Evolutionary conservation across 2,888 invertebrate genomes (phyloP).

Genomic region (Coremacera marginata): DNA sequence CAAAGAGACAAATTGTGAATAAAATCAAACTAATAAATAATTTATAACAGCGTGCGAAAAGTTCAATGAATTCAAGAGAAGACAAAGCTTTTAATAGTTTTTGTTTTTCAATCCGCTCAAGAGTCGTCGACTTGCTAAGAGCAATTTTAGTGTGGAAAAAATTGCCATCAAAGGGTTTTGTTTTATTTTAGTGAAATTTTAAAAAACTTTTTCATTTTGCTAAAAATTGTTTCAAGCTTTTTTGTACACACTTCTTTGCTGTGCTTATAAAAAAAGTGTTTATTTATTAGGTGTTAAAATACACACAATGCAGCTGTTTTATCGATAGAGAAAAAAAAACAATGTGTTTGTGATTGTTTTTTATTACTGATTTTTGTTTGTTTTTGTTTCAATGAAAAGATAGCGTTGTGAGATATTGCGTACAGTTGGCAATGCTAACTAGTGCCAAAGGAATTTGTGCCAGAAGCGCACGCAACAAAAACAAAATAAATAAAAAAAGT

Average conservation of each 20-base stretch:
- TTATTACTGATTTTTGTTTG: not conserved
- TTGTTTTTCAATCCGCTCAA: not conserved
- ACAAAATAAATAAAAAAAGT: too few relatives aligned
- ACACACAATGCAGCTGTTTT: constrained; percentile 13
- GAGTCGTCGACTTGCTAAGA: not conserved
- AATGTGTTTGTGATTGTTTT: constrained; percentile 4
- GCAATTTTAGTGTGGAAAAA: not conserved
- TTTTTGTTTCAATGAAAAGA: not conserved
- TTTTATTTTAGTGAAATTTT: too few relatives aligned
- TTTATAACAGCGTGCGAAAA: not conserved
- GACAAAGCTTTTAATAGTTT: not conserved
- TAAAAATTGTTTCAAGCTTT: too few relatives aligned
- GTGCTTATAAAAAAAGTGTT: not conserved
- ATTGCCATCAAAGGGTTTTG: not conserved
- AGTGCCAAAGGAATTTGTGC: not conserved
- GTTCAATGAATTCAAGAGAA: not conserved
- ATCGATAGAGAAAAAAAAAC: not conserved
- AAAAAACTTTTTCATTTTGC: too few relatives aligned
- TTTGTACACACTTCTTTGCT: not conserved
- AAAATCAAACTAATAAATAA: not conserved
- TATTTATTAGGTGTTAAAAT: constrained; percentile 7
- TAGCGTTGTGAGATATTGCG: not conserved
- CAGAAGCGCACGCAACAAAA: not conserved
- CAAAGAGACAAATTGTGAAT: too few relatives aligned
- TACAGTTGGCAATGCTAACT: not conserved